These are phyloP conservation scores for Hippocampus comes DNA, from an alignment of 2,113 vertebrate genomes.

Conservation along the genomic window DNA sequence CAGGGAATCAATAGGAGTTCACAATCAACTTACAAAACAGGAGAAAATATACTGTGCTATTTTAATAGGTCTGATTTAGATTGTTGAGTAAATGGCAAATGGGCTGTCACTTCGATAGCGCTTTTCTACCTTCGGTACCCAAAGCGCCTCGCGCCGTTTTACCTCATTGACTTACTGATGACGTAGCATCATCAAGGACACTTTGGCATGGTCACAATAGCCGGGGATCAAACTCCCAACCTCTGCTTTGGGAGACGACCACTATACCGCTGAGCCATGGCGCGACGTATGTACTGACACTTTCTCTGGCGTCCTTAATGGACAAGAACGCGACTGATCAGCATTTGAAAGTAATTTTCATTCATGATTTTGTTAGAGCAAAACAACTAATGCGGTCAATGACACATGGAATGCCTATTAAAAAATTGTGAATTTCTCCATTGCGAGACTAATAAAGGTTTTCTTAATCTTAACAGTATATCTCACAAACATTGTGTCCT, in stretches of 20 bases:
- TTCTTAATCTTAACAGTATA: constrained; percentile 25
- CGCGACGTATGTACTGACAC: background rate
- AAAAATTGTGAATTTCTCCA: no score
- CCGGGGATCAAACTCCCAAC: no score
- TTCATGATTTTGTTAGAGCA: background rate
- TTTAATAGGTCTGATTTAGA: background rate
- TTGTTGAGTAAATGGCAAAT: background rate
- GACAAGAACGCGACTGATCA: background rate
- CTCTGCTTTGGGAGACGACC: no score
- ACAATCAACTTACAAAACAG: constrained; percentile 21
- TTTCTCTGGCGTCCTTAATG: background rate
- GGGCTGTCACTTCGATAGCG: no score
- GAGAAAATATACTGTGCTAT: constrained; percentile 6
- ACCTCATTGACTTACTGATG: no score
- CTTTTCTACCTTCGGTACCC: no score
- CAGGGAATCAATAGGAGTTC: constrained; percentile 24
- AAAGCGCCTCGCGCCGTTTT: no score
- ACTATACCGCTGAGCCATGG: no score
- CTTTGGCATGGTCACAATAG: no score
- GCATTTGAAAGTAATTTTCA: background rate
- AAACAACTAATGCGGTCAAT: constrained; percentile 8
- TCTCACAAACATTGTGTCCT: constrained; percentile 19
- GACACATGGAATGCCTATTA: constrained; percentile 27
- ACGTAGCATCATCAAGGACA: no score
- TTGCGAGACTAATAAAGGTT: no score